Conservation (phyloP, 2,797 vertebrate genomes). For the Syndactyla subalaris region DNA sequence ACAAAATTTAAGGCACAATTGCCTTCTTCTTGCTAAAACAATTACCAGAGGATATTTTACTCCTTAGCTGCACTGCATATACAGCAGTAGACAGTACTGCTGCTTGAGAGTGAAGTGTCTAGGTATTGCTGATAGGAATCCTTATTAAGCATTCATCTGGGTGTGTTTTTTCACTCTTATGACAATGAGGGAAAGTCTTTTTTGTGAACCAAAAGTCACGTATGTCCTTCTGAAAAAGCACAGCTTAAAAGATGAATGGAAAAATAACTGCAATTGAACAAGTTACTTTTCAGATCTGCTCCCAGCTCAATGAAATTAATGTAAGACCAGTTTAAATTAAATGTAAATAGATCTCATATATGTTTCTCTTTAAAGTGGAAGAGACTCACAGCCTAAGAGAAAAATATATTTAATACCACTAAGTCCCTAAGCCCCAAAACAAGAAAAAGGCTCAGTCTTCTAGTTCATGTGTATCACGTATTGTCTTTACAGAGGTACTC, state of each 20-base stretch:
- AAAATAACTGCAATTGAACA: not conserved
- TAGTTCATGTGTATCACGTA: not conserved
- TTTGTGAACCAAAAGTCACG: not conserved
- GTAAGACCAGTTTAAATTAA: not conserved
- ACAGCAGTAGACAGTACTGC: not conserved
- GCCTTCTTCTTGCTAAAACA: not conserved
- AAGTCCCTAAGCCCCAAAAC: not conserved
- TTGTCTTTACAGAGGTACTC: not conserved
- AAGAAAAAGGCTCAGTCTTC: not conserved
- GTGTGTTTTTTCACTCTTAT: not conserved
- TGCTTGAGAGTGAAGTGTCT: not conserved
- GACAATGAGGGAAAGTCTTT: not conserved
- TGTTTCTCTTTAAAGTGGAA: not conserved
- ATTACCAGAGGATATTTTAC: not conserved
- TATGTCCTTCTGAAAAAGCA: not conserved
- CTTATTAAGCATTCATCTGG: not conserved
- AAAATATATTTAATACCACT: not conserved
- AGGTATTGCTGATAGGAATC: not conserved
- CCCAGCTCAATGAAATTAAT: not conserved
- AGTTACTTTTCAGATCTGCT: not conserved
- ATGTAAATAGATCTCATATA: not conserved
- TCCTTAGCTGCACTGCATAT: not conserved
- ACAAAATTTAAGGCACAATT: not conserved
- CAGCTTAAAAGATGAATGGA: not conserved
- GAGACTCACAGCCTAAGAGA: not conserved